phyloP scores from a whole-genome alignment of 2,888 invertebrate genomes.

The Doris montereyensis region DNA sequence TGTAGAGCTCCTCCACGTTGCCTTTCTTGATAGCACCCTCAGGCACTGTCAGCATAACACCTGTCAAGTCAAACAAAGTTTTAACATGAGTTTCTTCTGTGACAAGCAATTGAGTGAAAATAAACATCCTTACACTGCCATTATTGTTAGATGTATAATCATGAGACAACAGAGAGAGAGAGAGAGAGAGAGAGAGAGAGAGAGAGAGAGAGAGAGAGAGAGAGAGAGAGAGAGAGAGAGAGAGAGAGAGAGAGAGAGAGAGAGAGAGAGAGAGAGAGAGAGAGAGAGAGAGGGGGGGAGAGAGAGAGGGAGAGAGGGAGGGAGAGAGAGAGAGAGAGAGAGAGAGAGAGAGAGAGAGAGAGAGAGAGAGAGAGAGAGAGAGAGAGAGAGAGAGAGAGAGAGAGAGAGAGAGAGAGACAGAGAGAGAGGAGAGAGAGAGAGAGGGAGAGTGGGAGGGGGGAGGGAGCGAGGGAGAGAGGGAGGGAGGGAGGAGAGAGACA shows the following conservation, averaged over 20 bases:
- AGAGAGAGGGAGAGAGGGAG: background rate
- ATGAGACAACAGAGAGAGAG: too few species aligned
- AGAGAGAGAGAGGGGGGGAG: background rate
- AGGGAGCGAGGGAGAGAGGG: background rate
- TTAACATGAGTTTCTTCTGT: too few species aligned
- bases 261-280: too few species aligned
- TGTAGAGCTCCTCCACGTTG: constrained; percentile 87
- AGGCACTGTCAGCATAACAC: constrained; percentile 88
- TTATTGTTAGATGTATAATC: too few species aligned
- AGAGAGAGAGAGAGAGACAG: background rate
- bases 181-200: background rate
- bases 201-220: background rate
- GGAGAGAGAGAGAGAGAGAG: background rate
- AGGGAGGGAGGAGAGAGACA: constrained; percentile 4
- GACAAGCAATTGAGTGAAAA: too few species aligned
- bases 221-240: background rate
- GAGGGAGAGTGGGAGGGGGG: constrained; percentile 10
- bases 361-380: background rate
- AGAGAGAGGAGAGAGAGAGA: background rate
- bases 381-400: background rate
- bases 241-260: too few species aligned
- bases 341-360: background rate
- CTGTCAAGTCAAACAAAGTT: too few species aligned
- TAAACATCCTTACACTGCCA: too few species aligned
- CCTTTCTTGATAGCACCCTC: constrained; percentile 89